Evolutionary conservation across 2,113 vertebrate genomes (phyloP), one percentile per base, ranked within the genome.

Genomic region (Petaurus breviceps): DNA sequence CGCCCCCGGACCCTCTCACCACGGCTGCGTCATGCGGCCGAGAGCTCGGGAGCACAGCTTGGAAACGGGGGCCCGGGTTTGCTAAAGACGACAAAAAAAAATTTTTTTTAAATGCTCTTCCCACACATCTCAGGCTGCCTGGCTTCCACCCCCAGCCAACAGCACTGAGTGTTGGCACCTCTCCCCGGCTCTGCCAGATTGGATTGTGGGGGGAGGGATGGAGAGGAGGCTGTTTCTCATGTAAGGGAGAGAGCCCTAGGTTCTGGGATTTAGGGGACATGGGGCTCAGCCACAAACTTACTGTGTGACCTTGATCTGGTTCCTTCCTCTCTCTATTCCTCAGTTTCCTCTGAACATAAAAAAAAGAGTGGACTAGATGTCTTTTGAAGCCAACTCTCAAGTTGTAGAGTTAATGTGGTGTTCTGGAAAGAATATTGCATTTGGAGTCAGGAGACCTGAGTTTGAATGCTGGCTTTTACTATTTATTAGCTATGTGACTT

Each of bases 101-200:
- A 11, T 77, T 84, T 84, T 84, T 84, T 84, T 84, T 84, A 84
- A 95, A 95, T 3, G 16, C 96, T 96, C 98, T 98, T 98, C 97
- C 97, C 96, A 97, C 97, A 28, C 94, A 97, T 94, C 94, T 90
- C 96, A 96, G 95, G 95, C 97, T 96, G 97, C 95, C 97, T 97
- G 97, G 92, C 96, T 97, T 49, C 93, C 49, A 94, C 37, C 92
- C 55, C 95, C 94, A 91, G 7, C 77, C n/a, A 10, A 90, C 23
- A 92, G 92, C 94, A 68, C 96, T 89, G 97, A 97, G 68, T 92
- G 92, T 94, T 94, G 96, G 92, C 93, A 61, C 94, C 57, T 96
- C 95, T 94, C 0, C 91, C 96, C 1, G 3, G 94, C 92, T 95
- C 96, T 90, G 54, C 25, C 37, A 94, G 93, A 92, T 97, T 9